Base-by-base conservation (phyloP, 2,888 invertebrate species). In the Drosophila atroscutellata region DNA sequence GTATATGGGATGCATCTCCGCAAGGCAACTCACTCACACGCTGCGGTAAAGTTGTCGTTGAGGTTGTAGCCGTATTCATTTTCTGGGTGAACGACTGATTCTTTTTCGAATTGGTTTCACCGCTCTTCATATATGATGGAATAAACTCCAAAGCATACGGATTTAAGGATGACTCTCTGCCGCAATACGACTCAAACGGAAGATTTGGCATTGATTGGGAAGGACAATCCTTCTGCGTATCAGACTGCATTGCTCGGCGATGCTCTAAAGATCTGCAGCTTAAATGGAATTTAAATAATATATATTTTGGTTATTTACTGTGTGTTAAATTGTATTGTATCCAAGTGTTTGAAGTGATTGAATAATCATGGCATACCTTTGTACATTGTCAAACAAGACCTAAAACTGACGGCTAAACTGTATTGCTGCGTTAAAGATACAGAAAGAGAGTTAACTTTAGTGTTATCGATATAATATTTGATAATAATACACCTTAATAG, bases 61-160 rank as follows among this genome's bases (percentile, higher is more conserved):
- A 72, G 2, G 77, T 80, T 11, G 66, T 36, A 32, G 76, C 64
- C 2, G 72, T 61, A 58, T 67, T 76, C 49, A 61, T 67, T 13
- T 66, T 52, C 3, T 58, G 50, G 1, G n/a, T 26, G 2, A 18
- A 13, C 20, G n/a, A 36, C 3, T 37, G 45, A 34, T 45, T 55
- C 5, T 24, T 39, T 5, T 5, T n/a, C 24, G 42, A 26, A 11
- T 51, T 45, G 3, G 0, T 51, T 24, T 47, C 24, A 18, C 13
- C 34, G 24, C 15, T n/a, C 20, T 80, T 65, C 18, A 76, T 11
- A 49, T 60, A 42, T 13, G 77, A 77, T 1, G 77, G 77, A 8
- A 77, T 5, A 50, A 77, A 77, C 49, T 77, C 77, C 32, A 77
- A 52, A 18, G 77, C 77, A 32, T 64, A 58, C 0, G 77, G 77